Percentiles rank a stretch among this genome's conserved stretches.
These are phyloP conservation scores for Fratercula arctica DNA, from an alignment of 2,797 vertebrate species.

Conservation along the genomic window DNA sequence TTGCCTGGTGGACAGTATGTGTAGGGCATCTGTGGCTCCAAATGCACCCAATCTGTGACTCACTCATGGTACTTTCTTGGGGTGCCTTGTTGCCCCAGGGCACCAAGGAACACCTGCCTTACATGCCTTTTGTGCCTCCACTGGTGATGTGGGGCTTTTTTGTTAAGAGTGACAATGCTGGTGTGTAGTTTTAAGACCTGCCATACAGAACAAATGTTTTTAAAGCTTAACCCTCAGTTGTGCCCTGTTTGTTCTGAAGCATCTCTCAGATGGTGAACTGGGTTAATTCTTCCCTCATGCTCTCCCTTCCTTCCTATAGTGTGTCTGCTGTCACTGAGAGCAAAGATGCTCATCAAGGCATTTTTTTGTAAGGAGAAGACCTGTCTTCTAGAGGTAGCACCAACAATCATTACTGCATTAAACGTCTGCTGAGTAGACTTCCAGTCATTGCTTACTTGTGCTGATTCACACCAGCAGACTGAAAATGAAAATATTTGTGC, in stretches of 20 bases:
- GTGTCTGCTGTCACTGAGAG: background rate
- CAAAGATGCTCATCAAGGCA: background rate
- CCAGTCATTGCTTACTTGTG: conserved; percentile 7
- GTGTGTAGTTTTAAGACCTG: background rate
- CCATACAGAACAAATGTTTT: background rate
- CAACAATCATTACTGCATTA: background rate
- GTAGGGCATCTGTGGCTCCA: background rate
- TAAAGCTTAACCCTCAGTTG: background rate
- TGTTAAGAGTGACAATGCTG: background rate
- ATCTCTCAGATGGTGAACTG: background rate
- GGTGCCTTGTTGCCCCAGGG: fast-evolving
- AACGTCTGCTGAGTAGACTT: background rate
- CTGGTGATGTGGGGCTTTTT: background rate
- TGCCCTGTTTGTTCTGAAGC: background rate
- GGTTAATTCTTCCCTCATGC: background rate
- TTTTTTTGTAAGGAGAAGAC: background rate
- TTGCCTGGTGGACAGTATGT: background rate
- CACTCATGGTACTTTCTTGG: background rate
- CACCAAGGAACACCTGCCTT: background rate
- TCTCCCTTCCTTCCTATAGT: background rate
- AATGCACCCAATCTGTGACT: background rate
- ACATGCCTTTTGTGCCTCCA: background rate
- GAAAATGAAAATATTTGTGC: background rate
- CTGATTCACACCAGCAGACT: conserved; percentile 19
- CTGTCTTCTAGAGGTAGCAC: background rate